A percentile compares a stretch with the other conserved stretches of the same genome.
Evolutionary conservation across 2,888 invertebrate genomes (phyloP).

Genomic region (Agrotis puta): DNA sequence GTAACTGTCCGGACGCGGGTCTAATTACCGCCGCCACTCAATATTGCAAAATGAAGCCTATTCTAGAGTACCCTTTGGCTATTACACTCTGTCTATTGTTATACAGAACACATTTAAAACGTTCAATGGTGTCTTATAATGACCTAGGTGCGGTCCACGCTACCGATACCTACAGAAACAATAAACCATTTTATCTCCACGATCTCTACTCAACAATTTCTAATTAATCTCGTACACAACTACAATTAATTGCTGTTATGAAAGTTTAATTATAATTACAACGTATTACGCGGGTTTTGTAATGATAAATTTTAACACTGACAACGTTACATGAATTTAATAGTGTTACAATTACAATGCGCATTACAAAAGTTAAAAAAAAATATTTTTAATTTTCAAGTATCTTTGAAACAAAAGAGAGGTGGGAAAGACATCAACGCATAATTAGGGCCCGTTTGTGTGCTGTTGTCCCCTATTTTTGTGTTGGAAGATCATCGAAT

Average conservation of each 20-base stretch:
- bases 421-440: too few relatives aligned
- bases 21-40: slow-evolving; percentile 88
- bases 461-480: too few relatives aligned
- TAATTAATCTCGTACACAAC: slow-evolving; percentile 85
- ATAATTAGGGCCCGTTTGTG: too few relatives aligned
- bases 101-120: slow-evolving; percentile 82
- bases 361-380: slow-evolving; percentile 62
- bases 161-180: slow-evolving; percentile 75
- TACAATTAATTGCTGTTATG: slow-evolving; percentile 84
- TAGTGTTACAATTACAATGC: slow-evolving; percentile 69
- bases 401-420: background rate
- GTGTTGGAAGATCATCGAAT: too few relatives aligned
- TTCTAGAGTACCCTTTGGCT: slow-evolving; percentile 83
- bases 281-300: slow-evolving; percentile 69
- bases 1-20: slow-evolving; percentile 86
- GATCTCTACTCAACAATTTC: slow-evolving; percentile 80
- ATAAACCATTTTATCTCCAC: slow-evolving; percentile 83
- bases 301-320: slow-evolving; percentile 75
- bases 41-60: slow-evolving; percentile 88
- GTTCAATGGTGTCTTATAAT: slow-evolving; percentile 80
- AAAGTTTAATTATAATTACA: slow-evolving; percentile 86
- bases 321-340: slow-evolving; percentile 74
- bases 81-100: slow-evolving; percentile 84
- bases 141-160: slow-evolving; percentile 79
- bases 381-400: slow-evolving; percentile 47